phyloP scores from a whole-genome alignment of 30 jellyfish, hydroid and myxozoan species.

The Hydractinia echinata region DNA sequence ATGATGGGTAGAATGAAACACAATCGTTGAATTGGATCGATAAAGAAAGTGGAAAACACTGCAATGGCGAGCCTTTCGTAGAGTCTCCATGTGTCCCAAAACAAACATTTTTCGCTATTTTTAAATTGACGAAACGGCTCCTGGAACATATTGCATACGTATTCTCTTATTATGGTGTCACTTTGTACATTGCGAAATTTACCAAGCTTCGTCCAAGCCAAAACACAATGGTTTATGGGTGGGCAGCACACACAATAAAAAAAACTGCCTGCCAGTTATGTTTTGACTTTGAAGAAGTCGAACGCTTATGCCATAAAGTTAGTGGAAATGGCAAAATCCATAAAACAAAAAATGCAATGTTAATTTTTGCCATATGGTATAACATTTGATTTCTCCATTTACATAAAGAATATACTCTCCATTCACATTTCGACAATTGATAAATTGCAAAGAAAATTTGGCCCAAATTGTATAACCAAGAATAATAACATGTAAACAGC shows the following conservation, averaged over 20 bases:
- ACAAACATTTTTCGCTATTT: neutral
- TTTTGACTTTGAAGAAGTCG: too few relatives aligned
- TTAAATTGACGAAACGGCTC: conserved; percentile 8
- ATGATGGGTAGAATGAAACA: conserved; percentile 2
- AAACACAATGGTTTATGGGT: neutral
- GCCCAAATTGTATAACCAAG: conserved; percentile 11
- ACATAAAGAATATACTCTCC: neutral
- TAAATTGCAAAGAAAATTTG: neutral
- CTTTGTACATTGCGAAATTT: neutral
- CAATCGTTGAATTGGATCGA: conserved; percentile 4
- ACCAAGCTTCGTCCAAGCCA: neutral
- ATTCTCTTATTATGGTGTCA: neutral
- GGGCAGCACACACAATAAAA: neutral
- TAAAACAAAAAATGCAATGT: neutral
- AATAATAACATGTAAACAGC: neutral
- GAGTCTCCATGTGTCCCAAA: conserved; percentile 13
- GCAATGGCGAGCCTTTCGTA: conserved; percentile 4
- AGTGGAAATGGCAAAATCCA: conserved; percentile 16
- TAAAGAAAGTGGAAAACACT: neutral
- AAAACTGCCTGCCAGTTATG: too few relatives aligned
- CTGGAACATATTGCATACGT: neutral
- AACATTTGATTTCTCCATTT: neutral
- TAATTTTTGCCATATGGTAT: neutral
- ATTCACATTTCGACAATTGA: neutral
- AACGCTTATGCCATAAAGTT: neutral